Percentiles rank a stretch among this genome's conserved stretches.
Evolutionary conservation across 2,888 invertebrate species (phyloP).

Genomic region (Dryobota labecula): DNA sequence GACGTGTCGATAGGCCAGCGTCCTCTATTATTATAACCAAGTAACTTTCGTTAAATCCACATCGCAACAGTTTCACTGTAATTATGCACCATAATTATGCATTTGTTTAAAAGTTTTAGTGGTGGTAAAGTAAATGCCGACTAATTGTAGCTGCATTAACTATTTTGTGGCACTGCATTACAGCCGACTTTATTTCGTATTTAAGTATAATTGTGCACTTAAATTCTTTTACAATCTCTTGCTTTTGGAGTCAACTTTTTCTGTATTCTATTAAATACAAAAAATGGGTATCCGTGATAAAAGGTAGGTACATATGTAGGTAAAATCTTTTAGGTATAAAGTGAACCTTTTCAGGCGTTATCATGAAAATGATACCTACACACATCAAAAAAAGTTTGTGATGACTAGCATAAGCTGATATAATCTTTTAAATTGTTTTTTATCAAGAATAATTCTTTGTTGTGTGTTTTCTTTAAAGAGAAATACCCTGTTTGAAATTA

Average conservation of each 20-base stretch:
- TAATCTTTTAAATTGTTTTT: too few relatives aligned
- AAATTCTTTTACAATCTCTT: slow-evolving; percentile 25
- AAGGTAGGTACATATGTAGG: neutral
- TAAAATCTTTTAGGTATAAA: neutral
- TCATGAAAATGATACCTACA: neutral
- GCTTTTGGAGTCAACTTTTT: neutral
- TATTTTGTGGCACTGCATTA: slow-evolving; percentile 37
- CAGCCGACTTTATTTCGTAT: slow-evolving; percentile 31
- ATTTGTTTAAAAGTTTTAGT: slow-evolving; percentile 39
- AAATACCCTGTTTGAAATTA: too few relatives aligned
- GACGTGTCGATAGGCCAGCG: neutral
- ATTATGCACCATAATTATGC: slow-evolving; percentile 33
- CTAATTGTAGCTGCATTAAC: slow-evolving; percentile 49
- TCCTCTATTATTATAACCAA: neutral
- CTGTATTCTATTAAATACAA: neutral
- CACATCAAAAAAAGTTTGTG: too few relatives aligned
- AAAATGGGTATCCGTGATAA: neutral
- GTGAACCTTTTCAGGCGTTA: neutral
- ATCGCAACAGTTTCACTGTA: slow-evolving; percentile 6
- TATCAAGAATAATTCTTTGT: too few relatives aligned
- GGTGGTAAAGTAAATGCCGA: slow-evolving; percentile 45
- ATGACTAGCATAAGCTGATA: too few relatives aligned
- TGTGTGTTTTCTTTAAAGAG: too few relatives aligned
- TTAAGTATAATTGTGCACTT: slow-evolving; percentile 33
- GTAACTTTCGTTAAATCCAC: neutral